Base-by-base conservation (phyloP, 92 coral and sea anemone genomes). In the Palythoa caribaeorum region DNA sequence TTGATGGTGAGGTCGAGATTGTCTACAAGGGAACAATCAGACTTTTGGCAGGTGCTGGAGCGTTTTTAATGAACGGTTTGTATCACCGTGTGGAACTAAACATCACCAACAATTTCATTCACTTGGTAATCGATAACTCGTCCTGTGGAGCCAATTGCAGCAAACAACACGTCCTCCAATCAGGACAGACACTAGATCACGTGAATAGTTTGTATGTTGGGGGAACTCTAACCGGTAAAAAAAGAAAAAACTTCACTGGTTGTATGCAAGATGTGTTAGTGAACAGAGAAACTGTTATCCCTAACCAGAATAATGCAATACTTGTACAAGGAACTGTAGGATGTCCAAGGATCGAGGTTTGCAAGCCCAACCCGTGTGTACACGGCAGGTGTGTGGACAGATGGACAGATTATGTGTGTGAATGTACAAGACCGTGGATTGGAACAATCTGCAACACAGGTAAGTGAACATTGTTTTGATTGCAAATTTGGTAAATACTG, bases 221-320 rank as follows among this genome's bases (percentile, higher is more conserved):
- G 9, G 96, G 94, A 47, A 68, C 90, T 37, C 77, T 92, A 21
- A 75, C 59, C 55, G 62, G 69, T 65, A 55, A 72, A 38, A 48
- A 28, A 28, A 28, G 28, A 28, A 28, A 28, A 0, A 28, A 28
- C 28, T 28, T 28, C 0, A 28, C 0, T 89, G 99, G 99, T 71
- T 94, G 99, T 85, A 75, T 96, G 15, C 92, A 93, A 72, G 97
- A 96, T 87, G 93, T 96, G 62, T 71, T 38, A 69, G 91, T 96
- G 15, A 93, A 94, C 78, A 86, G 83, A 11, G 66, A 70, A 51
- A 87, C 90, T 52, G 86, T 89, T 35, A 89, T 95, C 60, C 99
- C 99, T 47, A 88, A 90, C 16, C 84, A 84, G 52, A 65, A 85
- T 66, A 91, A 85, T 36, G 94, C 90, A 65, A 73, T 74, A 9